Evolutionary conservation across 30 jellyfish, hydroid and myxozoan genomes (phyloP).

Genomic region (Turritopsis dohrnii): DNA sequence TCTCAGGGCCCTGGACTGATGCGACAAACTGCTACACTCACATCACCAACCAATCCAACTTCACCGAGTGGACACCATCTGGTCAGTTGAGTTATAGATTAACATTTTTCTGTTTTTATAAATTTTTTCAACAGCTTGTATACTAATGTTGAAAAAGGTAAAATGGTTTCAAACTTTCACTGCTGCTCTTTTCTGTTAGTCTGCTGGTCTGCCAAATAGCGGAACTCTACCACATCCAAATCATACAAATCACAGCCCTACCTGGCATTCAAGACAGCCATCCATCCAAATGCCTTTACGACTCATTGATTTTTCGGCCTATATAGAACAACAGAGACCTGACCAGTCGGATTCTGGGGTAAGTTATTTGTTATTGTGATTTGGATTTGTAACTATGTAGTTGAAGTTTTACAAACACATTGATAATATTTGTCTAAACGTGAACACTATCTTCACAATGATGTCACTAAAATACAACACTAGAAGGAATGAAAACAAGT

Average conservation of each 20-base stretch:
- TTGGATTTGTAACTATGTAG: too few relatives aligned
- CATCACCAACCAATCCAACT: constrained; percentile 54
- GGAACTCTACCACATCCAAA: constrained; percentile 13
- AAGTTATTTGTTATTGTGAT: too few relatives aligned
- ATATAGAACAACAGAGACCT: constrained; percentile 67
- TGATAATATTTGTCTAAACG: too few relatives aligned
- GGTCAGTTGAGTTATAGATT: constrained; percentile 28
- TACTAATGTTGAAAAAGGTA: neutral
- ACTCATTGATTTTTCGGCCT: constrained; percentile 80
- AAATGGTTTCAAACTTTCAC: neutral
- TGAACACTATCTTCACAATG: too few relatives aligned
- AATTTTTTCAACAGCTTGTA: neutral
- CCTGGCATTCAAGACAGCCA: constrained; percentile 28
- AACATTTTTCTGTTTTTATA: neutral
- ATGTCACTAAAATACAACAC: too few relatives aligned
- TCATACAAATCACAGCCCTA: constrained; percentile 14
- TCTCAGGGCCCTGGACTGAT: constrained; percentile 58
- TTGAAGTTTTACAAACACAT: too few relatives aligned
- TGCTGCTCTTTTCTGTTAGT: constrained; percentile 1
- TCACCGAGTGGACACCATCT: constrained; percentile 56
- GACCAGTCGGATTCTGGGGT: constrained; percentile 84
- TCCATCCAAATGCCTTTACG: constrained; percentile 56
- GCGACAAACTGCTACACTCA: constrained; percentile 42
- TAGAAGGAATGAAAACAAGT: too few relatives aligned
- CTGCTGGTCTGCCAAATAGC: constrained; percentile 27